A percentile compares a stretch with the other conserved stretches of the same genome.
Evolutionary conservation across 2,113 vertebrate genomes (phyloP).

Genomic region (Catharus bicknelli): DNA sequence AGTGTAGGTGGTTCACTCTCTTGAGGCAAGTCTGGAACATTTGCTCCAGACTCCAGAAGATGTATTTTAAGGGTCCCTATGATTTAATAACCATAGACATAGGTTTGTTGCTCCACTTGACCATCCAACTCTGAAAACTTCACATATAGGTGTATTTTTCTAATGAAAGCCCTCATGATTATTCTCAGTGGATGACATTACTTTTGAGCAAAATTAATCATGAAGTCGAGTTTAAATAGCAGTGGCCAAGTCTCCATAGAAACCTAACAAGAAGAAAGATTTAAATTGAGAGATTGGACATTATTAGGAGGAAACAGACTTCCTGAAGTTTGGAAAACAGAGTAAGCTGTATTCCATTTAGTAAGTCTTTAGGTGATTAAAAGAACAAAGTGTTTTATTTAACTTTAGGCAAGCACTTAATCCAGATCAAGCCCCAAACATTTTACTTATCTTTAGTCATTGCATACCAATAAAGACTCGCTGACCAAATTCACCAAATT

Average conservation of each 20-base stretch:
- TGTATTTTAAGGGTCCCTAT: not conserved
- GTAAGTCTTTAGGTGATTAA: not conserved
- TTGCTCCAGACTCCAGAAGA: not conserved
- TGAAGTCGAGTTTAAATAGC: not conserved
- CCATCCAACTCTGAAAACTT: not conserved
- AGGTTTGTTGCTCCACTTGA: not conserved
- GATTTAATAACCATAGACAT: not conserved
- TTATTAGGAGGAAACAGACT: not conserved
- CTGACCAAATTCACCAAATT: constrained; percentile 80
- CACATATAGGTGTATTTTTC: not conserved
- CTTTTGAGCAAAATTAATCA: not conserved
- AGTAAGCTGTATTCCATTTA: not conserved
- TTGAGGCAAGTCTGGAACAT: not conserved
- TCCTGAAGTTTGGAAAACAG: not conserved
- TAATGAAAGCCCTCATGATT: not conserved
- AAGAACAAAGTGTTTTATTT: not conserved
- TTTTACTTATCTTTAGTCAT: constrained; percentile 24
- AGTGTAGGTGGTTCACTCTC: not conserved
- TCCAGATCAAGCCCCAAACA: not conserved
- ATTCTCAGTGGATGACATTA: not conserved
- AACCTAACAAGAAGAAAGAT: not conserved
- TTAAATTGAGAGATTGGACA: not conserved
- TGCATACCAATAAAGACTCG: constrained; percentile 86
- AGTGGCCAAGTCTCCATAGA: not conserved
- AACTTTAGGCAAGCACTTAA: not conserved